A percentile compares a stretch with the other conserved stretches of the same genome.
These are phyloP conservation scores for Agonopterix alstromeriana DNA, from an alignment of 2,888 invertebrate genomes.

Conservation along the genomic window DNA sequence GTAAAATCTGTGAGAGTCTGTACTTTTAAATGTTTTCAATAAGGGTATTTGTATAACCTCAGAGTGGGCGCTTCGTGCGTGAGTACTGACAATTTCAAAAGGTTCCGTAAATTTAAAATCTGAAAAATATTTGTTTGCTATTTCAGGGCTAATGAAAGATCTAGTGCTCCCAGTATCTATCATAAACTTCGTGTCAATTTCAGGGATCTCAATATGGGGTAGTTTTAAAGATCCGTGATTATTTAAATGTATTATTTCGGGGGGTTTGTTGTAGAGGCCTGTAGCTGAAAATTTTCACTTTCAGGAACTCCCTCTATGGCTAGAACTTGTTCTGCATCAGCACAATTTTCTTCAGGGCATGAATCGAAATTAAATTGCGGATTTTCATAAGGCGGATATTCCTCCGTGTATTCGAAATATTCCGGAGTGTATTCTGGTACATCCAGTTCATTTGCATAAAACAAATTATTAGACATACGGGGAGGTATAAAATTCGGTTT, in stretches of 20 bases:
- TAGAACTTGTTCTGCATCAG: neutral
- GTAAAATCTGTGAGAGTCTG: conserved; percentile 13
- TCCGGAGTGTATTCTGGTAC: neutral
- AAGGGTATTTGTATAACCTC: conserved; percentile 6
- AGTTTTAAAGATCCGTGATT: conserved; percentile 1
- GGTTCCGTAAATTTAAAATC: conserved; percentile 2
- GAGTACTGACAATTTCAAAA: conserved; percentile 9
- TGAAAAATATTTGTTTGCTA: conserved; percentile 8
- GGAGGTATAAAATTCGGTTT: neutral
- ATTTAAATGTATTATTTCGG: conserved; percentile 4
- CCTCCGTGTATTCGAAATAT: neutral
- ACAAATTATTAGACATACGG: neutral
- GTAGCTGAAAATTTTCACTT: conserved; percentile 2
- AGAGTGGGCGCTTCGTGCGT: conserved; percentile 7
- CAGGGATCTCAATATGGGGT: conserved; percentile 12
- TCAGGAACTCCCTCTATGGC: neutral
- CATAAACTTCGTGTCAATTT: too few relatives aligned
- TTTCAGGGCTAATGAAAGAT: conserved; percentile 10
- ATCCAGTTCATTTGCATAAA: neutral
- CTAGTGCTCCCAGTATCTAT: conserved; percentile 14
- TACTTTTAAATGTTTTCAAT: conserved; percentile 4
- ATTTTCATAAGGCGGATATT: neutral
- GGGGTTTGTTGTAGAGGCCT: conserved; percentile 1
- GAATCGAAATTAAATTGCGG: too few relatives aligned
- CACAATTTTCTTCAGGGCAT: neutral